phyloP scores from a whole-genome alignment of 2,888 invertebrate species.

The Adelphocoris suturalis region DNA sequence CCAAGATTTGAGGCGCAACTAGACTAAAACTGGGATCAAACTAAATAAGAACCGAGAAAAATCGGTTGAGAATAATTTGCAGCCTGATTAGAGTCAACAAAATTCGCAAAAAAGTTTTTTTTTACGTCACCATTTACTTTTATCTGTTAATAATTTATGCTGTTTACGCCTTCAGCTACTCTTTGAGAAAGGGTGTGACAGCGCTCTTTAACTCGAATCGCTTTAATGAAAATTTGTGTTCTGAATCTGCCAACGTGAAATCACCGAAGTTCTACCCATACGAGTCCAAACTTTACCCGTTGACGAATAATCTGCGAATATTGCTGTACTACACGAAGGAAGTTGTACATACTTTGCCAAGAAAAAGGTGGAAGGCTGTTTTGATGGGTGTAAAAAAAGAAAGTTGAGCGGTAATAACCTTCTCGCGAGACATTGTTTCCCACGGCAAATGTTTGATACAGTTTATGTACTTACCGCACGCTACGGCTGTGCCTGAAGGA shows the following conservation, averaged over 20 bases:
- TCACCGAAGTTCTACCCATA: not conserved
- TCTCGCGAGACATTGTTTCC: slow-evolving; percentile 53
- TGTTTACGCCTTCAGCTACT: too few relatives aligned
- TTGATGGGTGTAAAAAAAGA: slow-evolving; percentile 43
- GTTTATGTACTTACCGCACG: slow-evolving; percentile 59
- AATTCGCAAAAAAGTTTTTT: too few relatives aligned
- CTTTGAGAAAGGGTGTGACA: not conserved
- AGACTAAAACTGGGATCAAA: too few relatives aligned
- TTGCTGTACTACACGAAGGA: slow-evolving; percentile 49
- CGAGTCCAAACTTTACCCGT: not conserved
- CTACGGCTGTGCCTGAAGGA: slow-evolving; percentile 17
- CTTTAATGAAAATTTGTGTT: too few relatives aligned
- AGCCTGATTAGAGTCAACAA: too few relatives aligned
- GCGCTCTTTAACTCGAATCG: too few relatives aligned
- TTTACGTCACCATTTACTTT: too few relatives aligned
- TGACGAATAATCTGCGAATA: slow-evolving; percentile 49
- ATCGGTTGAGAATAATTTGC: too few relatives aligned
- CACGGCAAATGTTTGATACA: slow-evolving; percentile 55
- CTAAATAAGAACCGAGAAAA: too few relatives aligned
- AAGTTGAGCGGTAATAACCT: slow-evolving; percentile 57
- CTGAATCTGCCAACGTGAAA: not conserved
- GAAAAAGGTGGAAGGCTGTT: slow-evolving; percentile 6
- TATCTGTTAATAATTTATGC: too few relatives aligned
- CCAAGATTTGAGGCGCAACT: too few relatives aligned
- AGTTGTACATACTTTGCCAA: slow-evolving; percentile 37